Evolutionary conservation across 1,140 invertebrate genomes (phyloP).

Genomic region (Ips typographus): DNA sequence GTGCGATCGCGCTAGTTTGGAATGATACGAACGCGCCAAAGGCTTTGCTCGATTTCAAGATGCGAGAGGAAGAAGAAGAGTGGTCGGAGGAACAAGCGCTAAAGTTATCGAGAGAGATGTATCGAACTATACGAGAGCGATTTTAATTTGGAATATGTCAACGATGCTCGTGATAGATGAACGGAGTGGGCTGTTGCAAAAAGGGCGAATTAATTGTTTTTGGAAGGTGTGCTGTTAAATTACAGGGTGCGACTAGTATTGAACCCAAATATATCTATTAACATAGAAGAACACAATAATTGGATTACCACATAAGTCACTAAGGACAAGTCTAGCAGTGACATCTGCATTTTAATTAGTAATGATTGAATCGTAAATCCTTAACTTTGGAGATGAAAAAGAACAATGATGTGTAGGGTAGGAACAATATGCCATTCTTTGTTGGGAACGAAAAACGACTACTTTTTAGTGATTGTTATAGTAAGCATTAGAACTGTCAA

Average conservation of each 20-base stretch:
- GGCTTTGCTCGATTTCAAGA: neutral
- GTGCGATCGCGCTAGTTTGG: too few species aligned
- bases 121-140: conserved; percentile 42
- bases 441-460: too few species aligned
- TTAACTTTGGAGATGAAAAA: too few species aligned
- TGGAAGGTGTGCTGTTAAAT: conserved; percentile 49
- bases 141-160: conserved; percentile 53
- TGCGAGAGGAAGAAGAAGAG: neutral
- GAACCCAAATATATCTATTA: too few species aligned
- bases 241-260: conserved; percentile 27
- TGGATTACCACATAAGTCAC: neutral
- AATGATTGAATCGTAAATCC: too few species aligned
- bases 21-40: too few species aligned
- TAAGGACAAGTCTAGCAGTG: neutral
- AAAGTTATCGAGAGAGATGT: conserved; percentile 22
- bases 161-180: conserved; percentile 52
- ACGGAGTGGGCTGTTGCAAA: conserved; percentile 49
- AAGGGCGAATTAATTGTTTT: conserved; percentile 51
- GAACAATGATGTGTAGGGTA: too few species aligned
- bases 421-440: too few species aligned
- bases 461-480: too few species aligned
- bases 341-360: too few species aligned
- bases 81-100: neutral
- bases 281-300: too few species aligned
- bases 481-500: too few species aligned